Percentiles rank a stretch among this genome's conserved stretches.
phyloP scores from a whole-genome alignment of 2,888 invertebrate genomes.

The Trissolcus brochymenae region DNA sequence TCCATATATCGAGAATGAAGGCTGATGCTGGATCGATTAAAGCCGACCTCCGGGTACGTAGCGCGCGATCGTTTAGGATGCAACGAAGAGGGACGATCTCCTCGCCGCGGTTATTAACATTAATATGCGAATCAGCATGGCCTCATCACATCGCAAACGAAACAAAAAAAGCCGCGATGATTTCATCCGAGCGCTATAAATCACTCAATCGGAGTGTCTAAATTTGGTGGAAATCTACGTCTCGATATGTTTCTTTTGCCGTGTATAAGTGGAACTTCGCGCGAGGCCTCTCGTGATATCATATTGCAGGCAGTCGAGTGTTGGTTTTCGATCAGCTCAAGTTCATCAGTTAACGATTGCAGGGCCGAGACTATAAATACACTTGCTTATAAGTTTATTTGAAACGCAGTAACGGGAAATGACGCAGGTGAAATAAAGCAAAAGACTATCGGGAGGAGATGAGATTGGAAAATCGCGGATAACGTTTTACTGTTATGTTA shows the following conservation, averaged over 20 bases:
- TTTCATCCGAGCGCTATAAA: conserved; percentile 13
- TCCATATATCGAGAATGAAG: conserved; percentile 55
- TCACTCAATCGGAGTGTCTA: conserved; percentile 7
- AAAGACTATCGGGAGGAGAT: neutral
- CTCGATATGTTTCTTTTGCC: neutral
- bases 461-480: conserved; percentile 28
- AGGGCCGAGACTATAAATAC: conserved; percentile 25
- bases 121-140: conserved; percentile 38
- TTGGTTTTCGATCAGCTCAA: conserved; percentile 24
- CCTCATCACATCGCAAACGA: conserved; percentile 7
- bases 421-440: conserved; percentile 16
- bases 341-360: conserved; percentile 30
- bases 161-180: conserved; percentile 7
- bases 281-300: neutral
- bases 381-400: conserved; percentile 25
- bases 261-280: neutral
- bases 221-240: conserved; percentile 4
- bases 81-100: conserved; percentile 10
- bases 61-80: conserved; percentile 33
- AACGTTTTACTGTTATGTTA: conserved; percentile 42
- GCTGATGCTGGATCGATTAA: conserved; percentile 53
- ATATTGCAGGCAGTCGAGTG: conserved; percentile 6
- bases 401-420: conserved; percentile 33
- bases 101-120: conserved; percentile 37
- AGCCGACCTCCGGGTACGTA: conserved; percentile 46